Base-by-base conservation (phyloP, 2,113 vertebrate genomes). In the Albula glossodonta region DNA sequence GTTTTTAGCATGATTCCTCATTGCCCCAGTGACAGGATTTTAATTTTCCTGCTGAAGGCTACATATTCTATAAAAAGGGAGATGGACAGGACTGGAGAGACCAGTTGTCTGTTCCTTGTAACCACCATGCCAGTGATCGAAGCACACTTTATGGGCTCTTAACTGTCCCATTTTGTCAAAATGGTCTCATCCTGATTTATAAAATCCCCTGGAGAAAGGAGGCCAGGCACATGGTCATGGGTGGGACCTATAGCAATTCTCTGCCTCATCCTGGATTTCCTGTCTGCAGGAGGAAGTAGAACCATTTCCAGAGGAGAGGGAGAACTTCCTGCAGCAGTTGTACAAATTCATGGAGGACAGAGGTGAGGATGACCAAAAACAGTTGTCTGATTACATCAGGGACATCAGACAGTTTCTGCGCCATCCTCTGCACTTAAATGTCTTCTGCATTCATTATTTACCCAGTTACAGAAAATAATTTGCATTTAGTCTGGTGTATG, bases 261-360 rank as follows among this genome's bases (percentile, higher is more conserved):
- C 51, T 51, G 8, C 51, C n/a, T 41, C 49, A 41, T n/a, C 51
- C 10, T 66, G 25, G 57, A 3, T 22, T 19, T 51, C 50, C 86
- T 90, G 78, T 89, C 78, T 86, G 12, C 93, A 99, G 98, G 98
- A 99, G 93, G 98, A 99, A 95, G 96, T 98, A 93, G 98, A 99
- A 86, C 97, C 97, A 0, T 99, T 98, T 95, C 98, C 98, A 22
- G 98, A 98, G 91, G 98, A 99, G 92, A 95, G 96, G 87, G 98
- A 99, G 89, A 99, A 96, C 91, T 99, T 99, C 86, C 96, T 99
- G 82, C 98, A 99, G 89, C 98, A 99, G 19, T 94, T 99, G 5
- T 99, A 99, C 93, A 99, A 99, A 92, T 99, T 99, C 91, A 99
- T 99, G 98, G 98, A 99, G 92, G 98, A 99, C 89, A 95, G 98